Evolutionary conservation across 2,113 vertebrate genomes (phyloP).

Genomic region (Ammospiza caudacuta): DNA sequence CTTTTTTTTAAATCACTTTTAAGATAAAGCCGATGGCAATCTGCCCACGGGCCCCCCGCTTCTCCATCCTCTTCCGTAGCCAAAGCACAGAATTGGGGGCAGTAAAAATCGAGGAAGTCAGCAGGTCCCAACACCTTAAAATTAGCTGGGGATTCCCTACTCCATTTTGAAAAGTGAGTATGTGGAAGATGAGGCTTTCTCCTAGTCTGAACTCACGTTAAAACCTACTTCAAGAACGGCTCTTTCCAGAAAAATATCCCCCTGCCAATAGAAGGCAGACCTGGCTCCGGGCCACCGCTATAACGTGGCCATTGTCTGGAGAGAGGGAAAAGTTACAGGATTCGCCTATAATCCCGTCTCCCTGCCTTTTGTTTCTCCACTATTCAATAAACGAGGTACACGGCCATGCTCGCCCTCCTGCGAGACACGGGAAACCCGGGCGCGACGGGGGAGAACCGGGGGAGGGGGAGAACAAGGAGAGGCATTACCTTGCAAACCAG

Average conservation of each 20-base stretch:
- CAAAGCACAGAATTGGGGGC: slow-evolving; percentile 12
- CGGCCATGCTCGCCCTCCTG: not conserved
- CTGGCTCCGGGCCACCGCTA: slow-evolving; percentile 54
- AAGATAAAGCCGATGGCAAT: slow-evolving; percentile 48
- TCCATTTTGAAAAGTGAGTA: slow-evolving; percentile 25
- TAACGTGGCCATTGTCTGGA: slow-evolving; percentile 69
- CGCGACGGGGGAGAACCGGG: not conserved
- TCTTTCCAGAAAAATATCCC: slow-evolving; percentile 26
- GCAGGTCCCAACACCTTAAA: slow-evolving; percentile 23
- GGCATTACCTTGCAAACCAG: slow-evolving; percentile 94
- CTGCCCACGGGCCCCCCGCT: not conserved
- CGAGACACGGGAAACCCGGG: not conserved
- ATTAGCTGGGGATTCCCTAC: slow-evolving; percentile 59
- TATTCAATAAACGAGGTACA: not conserved
- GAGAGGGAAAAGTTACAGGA: slow-evolving; percentile 61
- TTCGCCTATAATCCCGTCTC: not conserved
- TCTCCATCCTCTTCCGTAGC: not conserved
- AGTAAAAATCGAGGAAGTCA: not conserved
- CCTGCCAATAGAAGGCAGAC: not conserved
- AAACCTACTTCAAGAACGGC: not conserved
- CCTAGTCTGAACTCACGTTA: slow-evolving; percentile 21
- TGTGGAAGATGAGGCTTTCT: not conserved
- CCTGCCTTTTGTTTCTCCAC: slow-evolving; percentile 16
- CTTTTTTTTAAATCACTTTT: slow-evolving; percentile 24
- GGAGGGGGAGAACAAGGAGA: not conserved